Evolutionary conservation across 2,113 vertebrate genomes (phyloP).

Genomic region (Sceloporus undulatus): DNA sequence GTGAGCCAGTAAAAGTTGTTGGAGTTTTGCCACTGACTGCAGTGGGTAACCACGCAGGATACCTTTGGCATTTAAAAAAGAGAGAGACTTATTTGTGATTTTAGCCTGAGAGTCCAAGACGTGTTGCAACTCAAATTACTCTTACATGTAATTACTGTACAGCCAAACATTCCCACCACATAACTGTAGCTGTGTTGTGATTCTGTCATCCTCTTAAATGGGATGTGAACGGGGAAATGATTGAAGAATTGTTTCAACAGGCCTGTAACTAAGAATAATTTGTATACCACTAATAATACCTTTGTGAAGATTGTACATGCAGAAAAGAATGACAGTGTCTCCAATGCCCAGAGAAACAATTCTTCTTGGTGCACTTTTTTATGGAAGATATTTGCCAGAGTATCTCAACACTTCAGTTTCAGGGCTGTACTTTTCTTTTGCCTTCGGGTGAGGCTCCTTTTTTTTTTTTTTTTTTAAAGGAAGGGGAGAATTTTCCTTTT

Average conservation of each 20-base stretch:
- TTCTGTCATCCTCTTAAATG: slow-evolving; percentile 21
- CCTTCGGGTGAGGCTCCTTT: background rate
- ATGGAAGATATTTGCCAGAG: background rate
- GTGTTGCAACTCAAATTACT: slow-evolving; percentile 14
- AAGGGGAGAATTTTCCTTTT: slow-evolving; percentile 7
- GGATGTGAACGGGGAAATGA: slow-evolving; percentile 7
- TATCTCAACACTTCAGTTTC: slow-evolving; percentile 4
- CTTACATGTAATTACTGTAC: slow-evolving; percentile 11
- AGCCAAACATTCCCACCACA: background rate
- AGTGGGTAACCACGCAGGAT: background rate
- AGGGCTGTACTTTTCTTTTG: background rate
- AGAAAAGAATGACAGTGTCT: background rate
- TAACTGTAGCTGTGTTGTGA: background rate
- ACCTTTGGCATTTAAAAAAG: background rate
- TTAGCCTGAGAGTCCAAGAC: slow-evolving; percentile 6
- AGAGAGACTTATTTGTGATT: background rate
- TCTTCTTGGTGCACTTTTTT: background rate
- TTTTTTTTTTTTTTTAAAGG: background rate
- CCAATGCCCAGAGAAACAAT: background rate
- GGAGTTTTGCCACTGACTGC: background rate
- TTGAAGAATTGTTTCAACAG: slow-evolving; percentile 25
- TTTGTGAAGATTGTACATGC: slow-evolving; percentile 8
- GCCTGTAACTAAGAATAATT: slow-evolving; percentile 29
- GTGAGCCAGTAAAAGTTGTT: background rate
- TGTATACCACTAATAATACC: slow-evolving; percentile 26